phyloP scores from a whole-genome alignment of 1,140 invertebrate species.

The Drosophila triauraria region DNA sequence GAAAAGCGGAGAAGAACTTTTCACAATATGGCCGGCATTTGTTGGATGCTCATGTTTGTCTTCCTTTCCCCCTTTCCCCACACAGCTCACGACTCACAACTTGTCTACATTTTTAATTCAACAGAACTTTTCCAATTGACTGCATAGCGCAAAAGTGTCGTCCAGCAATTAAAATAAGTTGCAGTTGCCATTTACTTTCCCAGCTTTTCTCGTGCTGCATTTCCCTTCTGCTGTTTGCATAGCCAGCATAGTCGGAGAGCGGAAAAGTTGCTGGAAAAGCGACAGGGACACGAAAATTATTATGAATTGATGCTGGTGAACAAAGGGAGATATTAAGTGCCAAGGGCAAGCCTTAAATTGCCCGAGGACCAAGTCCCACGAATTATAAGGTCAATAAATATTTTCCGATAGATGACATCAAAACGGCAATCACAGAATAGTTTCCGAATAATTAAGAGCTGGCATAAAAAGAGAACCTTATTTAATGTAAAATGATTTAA shows the following conservation, averaged over 20 bases:
- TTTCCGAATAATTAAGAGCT: neutral
- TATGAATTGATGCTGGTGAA: constrained; percentile 56
- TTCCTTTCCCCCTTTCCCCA: constrained; percentile 14
- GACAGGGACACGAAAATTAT: constrained; percentile 39
- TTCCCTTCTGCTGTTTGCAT: constrained; percentile 54
- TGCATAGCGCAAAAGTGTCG: constrained; percentile 75
- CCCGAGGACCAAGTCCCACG: constrained; percentile 1
- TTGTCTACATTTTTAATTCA: constrained; percentile 68
- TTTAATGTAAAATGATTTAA: neutral
- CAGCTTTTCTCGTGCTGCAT: constrained; percentile 19
- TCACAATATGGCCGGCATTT: constrained; percentile 54
- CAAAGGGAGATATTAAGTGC: constrained; percentile 61
- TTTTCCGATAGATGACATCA: constrained; percentile 4
- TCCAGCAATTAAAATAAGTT: constrained; percentile 79
- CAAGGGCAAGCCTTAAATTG: constrained; percentile 44
- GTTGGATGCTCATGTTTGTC: constrained; percentile 48
- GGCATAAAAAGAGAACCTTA: neutral
- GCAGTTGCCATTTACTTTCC: constrained; percentile 71
- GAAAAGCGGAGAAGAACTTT: constrained; percentile 25
- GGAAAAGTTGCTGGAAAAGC: constrained; percentile 12
- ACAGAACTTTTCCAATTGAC: constrained; percentile 77
- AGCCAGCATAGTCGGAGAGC: constrained; percentile 54
- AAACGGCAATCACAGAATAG: neutral
- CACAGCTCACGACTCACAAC: constrained; percentile 1
- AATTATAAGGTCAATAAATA: constrained; percentile 28